Evolutionary conservation across 2,797 vertebrate genomes (phyloP), one percentile per base, ranked within the genome.

Genomic region (Pampus argenteus): DNA sequence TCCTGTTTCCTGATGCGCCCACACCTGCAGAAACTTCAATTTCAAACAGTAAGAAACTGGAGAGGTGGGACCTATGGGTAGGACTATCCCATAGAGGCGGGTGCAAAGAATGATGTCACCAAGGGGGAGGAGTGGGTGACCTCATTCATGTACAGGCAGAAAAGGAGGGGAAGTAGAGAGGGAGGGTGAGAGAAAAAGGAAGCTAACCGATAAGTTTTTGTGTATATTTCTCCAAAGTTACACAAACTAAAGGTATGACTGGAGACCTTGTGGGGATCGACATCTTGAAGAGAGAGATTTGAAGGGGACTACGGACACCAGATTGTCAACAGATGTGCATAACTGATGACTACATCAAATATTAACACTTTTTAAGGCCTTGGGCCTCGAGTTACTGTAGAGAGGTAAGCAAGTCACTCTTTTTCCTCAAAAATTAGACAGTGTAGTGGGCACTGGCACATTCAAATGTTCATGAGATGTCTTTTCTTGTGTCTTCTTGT

Each of bases 271-370:
- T 9, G 58, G 71, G 57, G 48, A 76, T 76, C 64, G 20, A 47
- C 61, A 55, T 70, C 74, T 57, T 45, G 78, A 78, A 57, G 83
- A 74, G 44, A 64, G 70, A 65, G 23, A 56, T 72, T 58, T 78
- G 70, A 84, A 50, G 74, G 36, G 50, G 17, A 82, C 40, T 38
- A 73, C 54, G 75, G 76, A 47, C 65, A 52, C 44, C 42, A 29
- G 55, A 72, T 75, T 68, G 73, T 66, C 74, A 79, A 63, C 45
- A 79, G 71, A 52, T 65, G 70, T 81, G 83, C 79, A 87, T 64
- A 87, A 74, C 91, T 89, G 89, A 94, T 93, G 91, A 93, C 83
- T 84, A 81, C 89, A 92, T 93, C 90, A 93, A 89, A 88, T 87
- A 91, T 87, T 86, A 78, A 92, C 82, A 85, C 77, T 84, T 87